Percentiles rank a stretch among this genome's conserved stretches.
phyloP scores from a whole-genome alignment of 1,140 invertebrate species.

The Hyles vespertilio region DNA sequence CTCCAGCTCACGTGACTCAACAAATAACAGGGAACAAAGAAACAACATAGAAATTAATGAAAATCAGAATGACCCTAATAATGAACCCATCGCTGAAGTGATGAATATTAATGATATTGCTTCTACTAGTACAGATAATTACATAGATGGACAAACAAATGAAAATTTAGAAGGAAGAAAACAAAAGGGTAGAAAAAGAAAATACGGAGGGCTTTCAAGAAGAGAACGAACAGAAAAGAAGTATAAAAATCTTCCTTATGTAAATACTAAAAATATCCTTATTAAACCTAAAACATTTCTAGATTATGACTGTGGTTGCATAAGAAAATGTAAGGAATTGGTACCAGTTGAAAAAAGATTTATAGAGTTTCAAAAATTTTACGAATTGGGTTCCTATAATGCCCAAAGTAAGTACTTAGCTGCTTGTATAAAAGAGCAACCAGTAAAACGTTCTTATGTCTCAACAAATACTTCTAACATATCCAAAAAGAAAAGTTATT shows the following conservation, averaged over 20 bases:
- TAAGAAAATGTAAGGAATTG: constrained; percentile 8
- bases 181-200: constrained; percentile 5
- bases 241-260: constrained; percentile 7
- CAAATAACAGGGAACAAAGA: no score
- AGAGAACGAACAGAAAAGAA: constrained; percentile 7
- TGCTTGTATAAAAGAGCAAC: constrained; percentile 8
- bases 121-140: not conserved
- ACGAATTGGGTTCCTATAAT: constrained; percentile 7
- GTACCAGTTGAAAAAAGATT: constrained; percentile 7
- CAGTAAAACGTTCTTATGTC: constrained; percentile 5
- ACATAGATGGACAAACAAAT: not conserved
- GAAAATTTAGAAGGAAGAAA: not conserved
- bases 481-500: not conserved
- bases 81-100: no score
- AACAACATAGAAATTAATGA: no score
- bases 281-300: not conserved
- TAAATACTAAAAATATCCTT: constrained; percentile 5
- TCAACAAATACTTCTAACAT: constrained; percentile 9
- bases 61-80: no score
- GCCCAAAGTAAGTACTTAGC: constrained; percentile 11
- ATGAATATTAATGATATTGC: not conserved
- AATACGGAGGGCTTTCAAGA: constrained; percentile 7
- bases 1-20: no score
- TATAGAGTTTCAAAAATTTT: constrained; percentile 6
- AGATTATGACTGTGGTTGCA: constrained; percentile 5